phyloP scores from a whole-genome alignment of 2,797 vertebrate species.

The Psittacula echo region DNA sequence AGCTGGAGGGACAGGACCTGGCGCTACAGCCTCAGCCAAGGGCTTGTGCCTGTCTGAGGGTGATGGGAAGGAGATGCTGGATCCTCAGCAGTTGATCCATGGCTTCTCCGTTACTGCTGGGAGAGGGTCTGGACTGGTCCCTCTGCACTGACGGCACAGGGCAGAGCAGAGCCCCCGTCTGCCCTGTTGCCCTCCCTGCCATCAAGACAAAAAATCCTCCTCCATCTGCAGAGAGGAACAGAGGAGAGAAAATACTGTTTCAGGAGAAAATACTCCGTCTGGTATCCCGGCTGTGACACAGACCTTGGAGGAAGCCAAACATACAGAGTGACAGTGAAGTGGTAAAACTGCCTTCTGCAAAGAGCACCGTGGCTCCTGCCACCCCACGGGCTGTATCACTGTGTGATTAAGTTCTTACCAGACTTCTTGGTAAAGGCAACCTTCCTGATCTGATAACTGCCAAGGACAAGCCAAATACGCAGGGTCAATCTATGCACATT shows the following conservation, averaged over 20 bases:
- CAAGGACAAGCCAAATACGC: slow-evolving; percentile 94
- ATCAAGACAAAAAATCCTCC: fast-evolving
- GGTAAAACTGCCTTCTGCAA: slow-evolving; percentile 78
- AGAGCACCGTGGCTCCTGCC: slow-evolving; percentile 60
- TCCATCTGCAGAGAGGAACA: background rate
- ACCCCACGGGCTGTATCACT: slow-evolving; percentile 46
- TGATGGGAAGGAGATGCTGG: background rate
- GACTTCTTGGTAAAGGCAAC: slow-evolving; percentile 86
- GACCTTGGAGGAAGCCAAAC: slow-evolving; percentile 37
- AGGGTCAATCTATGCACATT: slow-evolving; percentile 93
- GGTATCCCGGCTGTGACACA: slow-evolving; percentile 56
- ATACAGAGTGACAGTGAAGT: slow-evolving; percentile 81
- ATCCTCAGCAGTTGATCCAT: background rate
- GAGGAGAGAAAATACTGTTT: background rate
- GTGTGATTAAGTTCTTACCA: slow-evolving; percentile 85
- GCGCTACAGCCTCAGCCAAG: background rate
- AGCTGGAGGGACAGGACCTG: background rate
- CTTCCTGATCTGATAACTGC: slow-evolving; percentile 91
- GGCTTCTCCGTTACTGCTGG: background rate
- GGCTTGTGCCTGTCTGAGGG: background rate
- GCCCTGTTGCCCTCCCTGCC: background rate
- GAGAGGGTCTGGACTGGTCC: background rate
- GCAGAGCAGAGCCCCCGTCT: background rate
- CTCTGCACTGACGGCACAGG: background rate
- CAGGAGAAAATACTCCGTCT: slow-evolving; percentile 36